Conservation (phyloP, 2,888 invertebrate species). For the Caenorhabditis angaria region DNA sequence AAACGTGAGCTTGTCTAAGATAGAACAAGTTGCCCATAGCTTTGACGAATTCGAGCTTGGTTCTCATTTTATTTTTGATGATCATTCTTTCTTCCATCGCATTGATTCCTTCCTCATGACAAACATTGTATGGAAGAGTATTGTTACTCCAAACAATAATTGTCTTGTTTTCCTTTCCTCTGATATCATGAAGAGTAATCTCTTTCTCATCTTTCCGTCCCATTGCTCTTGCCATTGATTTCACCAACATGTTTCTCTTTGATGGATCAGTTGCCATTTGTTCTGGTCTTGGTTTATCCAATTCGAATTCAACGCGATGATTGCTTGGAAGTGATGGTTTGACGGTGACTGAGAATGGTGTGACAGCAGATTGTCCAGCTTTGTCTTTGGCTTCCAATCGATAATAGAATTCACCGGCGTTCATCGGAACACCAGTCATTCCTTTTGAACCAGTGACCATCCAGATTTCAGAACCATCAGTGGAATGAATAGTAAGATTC, state of each 20-base stretch:
- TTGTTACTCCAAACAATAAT: slow-evolving; percentile 53
- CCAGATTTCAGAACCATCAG: slow-evolving; percentile 43
- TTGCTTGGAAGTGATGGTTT: slow-evolving; percentile 41
- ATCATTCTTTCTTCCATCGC: slow-evolving; percentile 51
- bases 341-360: slow-evolving; percentile 54
- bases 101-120: slow-evolving; percentile 53
- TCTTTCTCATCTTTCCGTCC: slow-evolving; percentile 16
- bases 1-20: slow-evolving; percentile 48
- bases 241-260: slow-evolving; percentile 38
- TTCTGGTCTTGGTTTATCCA: slow-evolving; percentile 43
- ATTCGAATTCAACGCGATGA: slow-evolving; percentile 45
- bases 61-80: slow-evolving; percentile 49
- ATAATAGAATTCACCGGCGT: slow-evolving; percentile 61
- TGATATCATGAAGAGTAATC: slow-evolving; percentile 43
- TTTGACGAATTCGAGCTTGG: slow-evolving; percentile 55
- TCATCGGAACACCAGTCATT: slow-evolving; percentile 59
- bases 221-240: slow-evolving; percentile 39
- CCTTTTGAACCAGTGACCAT: slow-evolving; percentile 38
- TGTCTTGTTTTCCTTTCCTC: slow-evolving; percentile 35
- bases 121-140: slow-evolving; percentile 45
- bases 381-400: slow-evolving; percentile 65
- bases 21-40: slow-evolving; percentile 63
- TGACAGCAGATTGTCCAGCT: slow-evolving; percentile 45
- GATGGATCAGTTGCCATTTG: slow-evolving; percentile 33
- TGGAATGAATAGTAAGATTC: slow-evolving; percentile 43